phyloP scores from a whole-genome alignment of 2,888 invertebrate genomes.

The Rotaria magnacalcarata region DNA sequence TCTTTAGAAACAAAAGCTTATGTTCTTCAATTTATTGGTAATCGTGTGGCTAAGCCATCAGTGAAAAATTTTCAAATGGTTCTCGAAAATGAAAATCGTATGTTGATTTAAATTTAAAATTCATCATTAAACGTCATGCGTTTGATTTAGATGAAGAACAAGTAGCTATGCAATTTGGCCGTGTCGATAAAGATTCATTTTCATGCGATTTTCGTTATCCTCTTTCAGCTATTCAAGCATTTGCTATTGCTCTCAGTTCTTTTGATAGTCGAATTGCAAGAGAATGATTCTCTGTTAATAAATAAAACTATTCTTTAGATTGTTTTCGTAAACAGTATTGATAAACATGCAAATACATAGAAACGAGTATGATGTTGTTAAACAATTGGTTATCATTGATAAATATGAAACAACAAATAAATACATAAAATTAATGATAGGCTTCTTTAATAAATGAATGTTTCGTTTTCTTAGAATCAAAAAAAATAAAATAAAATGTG shows the following conservation, averaged over 20 bases:
- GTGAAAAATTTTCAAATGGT: conserved; percentile 13
- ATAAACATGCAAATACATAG: too few species aligned
- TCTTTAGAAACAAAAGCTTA: neutral
- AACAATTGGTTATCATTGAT: too few species aligned
- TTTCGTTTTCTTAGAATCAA: too few species aligned
- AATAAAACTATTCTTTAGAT: neutral
- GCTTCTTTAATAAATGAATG: too few species aligned
- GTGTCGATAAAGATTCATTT: conserved; percentile 66
- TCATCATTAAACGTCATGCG: neutral
- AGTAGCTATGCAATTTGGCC: neutral
- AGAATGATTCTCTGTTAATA: conserved; percentile 68
- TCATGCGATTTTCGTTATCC: conserved; percentile 99
- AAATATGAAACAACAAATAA: too few species aligned
- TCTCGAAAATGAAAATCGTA: too few species aligned
- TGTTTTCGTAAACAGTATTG: neutral
- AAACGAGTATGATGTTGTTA: neutral
- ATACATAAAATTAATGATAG: too few species aligned
- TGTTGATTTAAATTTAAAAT: conserved; percentile 62
- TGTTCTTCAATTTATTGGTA: neutral
- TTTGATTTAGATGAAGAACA: neutral
- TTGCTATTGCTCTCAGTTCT: conserved; percentile 86
- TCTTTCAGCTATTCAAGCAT: conserved; percentile 92
- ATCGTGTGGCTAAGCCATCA: neutral
- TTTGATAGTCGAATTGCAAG: conserved; percentile 98
- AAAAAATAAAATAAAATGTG: too few species aligned